Evolutionary conservation across 2,888 invertebrate species (phyloP).

Genomic region (Gerris lacustris): DNA sequence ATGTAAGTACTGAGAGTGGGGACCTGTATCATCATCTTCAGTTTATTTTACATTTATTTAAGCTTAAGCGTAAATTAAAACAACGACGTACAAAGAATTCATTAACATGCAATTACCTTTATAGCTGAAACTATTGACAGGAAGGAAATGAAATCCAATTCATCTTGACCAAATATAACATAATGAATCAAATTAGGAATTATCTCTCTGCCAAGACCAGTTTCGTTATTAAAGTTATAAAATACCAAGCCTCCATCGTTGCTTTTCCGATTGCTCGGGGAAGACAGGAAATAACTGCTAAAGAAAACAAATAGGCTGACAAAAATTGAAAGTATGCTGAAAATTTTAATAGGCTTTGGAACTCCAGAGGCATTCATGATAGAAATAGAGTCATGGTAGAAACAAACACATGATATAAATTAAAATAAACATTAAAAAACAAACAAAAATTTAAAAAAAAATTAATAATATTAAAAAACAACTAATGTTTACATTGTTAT

Average conservation of each 20-base stretch:
- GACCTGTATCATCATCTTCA: too few relatives aligned
- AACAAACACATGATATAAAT: too few relatives aligned
- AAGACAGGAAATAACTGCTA: neutral
- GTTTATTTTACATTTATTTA: too few relatives aligned
- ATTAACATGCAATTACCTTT: conserved; percentile 25
- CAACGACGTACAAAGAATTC: too few relatives aligned
- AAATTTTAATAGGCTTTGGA: neutral
- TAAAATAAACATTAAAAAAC: too few relatives aligned
- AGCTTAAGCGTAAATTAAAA: too few relatives aligned
- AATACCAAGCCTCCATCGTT: conserved; percentile 12
- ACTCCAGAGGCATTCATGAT: neutral
- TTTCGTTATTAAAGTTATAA: conserved; percentile 29
- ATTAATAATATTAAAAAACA: too few relatives aligned
- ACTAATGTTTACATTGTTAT: too few relatives aligned
- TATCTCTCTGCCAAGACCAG: conserved; percentile 29
- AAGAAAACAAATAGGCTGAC: neutral
- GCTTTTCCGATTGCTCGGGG: neutral
- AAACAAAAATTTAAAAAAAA: too few relatives aligned
- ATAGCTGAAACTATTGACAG: conserved; percentile 34
- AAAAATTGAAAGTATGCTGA: neutral
- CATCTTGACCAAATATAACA: conserved; percentile 33
- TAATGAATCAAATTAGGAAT: conserved; percentile 37
- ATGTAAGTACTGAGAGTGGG: too few relatives aligned
- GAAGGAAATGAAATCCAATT: conserved; percentile 33
- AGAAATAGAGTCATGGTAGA: too few relatives aligned